Evolutionary conservation across 2,797 vertebrate species (phyloP), one percentile per base, ranked within the genome.

Genomic region (Galaxias olidus): DNA sequence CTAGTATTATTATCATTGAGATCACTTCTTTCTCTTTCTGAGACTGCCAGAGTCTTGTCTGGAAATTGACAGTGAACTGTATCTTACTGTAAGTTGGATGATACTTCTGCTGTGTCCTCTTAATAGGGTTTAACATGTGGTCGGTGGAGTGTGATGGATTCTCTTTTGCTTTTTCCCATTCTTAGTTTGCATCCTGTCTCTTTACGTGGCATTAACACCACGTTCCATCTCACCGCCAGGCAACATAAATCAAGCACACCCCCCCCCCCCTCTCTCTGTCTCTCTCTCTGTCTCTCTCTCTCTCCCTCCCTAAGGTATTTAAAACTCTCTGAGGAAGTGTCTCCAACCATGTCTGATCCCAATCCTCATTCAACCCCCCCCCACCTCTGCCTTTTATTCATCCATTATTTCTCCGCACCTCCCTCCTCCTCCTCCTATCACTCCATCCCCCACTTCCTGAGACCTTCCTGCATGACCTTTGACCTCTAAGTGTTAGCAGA

Each of bases 401-500:
- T 80, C 81, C 55, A 63, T 74, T 14, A 41, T 62, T 20, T 43
- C 40, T 43, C 49, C 50, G 14, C 15, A 52, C 44, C 13, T 54
- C 61, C 61, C 59, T 46, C 59, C 76, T 73, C 76, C 76, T 83
- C 75, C 69, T 78, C 76, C 50, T 77, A 79, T 87, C 84, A 83
- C 79, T 87, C 88, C 88, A 86, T 86, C 90, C 86, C 88, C 88
- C 88, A 89, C 88, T 89, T 91, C 90, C 90, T 91, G 88, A 77
- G 83, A 87, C 83, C 81, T 86, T 86, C 84, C 84, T 85, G 85
- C 51, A 84, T 86, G 30, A 30, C 79, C 77, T 89, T 84, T 91
- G 90, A 91, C 87, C 88, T 86, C 83, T 92, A 92, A 93, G 89
- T 91, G 91, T 88, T 93, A 89, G 89, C 91, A 93, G 90, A 93